Evolutionary conservation across 2,113 vertebrate species (phyloP).

Genomic region (Marmota monax): DNA sequence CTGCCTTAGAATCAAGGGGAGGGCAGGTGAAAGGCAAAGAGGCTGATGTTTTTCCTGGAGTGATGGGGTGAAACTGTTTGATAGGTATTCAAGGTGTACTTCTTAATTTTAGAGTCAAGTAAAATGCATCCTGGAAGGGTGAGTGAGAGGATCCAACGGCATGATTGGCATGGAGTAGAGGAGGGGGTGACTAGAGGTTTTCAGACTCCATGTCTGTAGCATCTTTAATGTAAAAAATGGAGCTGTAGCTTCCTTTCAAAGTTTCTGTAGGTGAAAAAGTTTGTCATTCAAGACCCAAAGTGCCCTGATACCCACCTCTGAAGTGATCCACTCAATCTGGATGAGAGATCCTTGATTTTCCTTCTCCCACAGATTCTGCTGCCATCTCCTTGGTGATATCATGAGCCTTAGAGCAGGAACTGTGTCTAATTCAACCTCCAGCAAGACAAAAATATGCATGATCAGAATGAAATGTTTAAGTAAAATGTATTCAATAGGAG

Average conservation of each 20-base stretch:
- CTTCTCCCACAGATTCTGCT: background rate
- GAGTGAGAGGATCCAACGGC: background rate
- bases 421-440: background rate
- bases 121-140: background rate
- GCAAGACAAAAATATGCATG: conserved; percentile 5
- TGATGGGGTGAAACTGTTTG: background rate
- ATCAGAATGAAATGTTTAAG: conserved; percentile 34
- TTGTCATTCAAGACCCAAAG: background rate
- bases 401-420: background rate
- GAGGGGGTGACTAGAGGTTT: background rate
- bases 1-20: no score
- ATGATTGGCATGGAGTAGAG: background rate
- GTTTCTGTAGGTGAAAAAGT: background rate
- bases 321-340: background rate
- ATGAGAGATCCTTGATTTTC: rapidly evolving
- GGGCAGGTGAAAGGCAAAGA: background rate
- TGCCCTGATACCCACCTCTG: rapidly evolving
- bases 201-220: background rate
- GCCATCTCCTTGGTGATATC: rapidly evolving
- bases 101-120: background rate
- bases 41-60: rapidly evolving
- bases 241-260: background rate
- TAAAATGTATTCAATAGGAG: conserved; percentile 32
- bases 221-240: background rate
- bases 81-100: rapidly evolving